Percentiles rank a stretch among this genome's conserved stretches.
Evolutionary conservation across 2,113 vertebrate genomes (phyloP).

Genomic region (Lethenteron camtschaticum): DNA sequence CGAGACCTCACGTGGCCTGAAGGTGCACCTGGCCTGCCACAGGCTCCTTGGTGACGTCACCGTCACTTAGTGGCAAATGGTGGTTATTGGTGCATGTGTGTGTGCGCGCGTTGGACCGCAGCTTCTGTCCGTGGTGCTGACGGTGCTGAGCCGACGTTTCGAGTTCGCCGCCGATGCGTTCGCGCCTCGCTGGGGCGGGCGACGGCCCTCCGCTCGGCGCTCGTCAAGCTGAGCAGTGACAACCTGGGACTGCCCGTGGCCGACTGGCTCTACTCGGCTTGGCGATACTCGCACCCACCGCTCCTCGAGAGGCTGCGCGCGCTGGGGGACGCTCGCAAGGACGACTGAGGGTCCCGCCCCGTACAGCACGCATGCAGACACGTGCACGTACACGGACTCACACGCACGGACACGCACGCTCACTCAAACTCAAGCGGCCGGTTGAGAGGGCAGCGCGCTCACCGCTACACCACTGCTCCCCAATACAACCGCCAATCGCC

Average conservation of each 20-base stretch:
- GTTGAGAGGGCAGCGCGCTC: no score
- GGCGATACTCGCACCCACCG: conserved; percentile 95
- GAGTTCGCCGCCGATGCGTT: conserved; percentile 97
- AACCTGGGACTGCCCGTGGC: conserved; percentile 94
- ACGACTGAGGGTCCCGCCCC: conserved; percentile 14
- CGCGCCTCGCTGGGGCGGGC: conserved; percentile 67
- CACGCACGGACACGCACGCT: no score
- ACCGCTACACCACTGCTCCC: no score
- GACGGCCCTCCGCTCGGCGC: conserved; percentile 70
- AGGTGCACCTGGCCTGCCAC: no score
- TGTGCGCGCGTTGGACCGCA: conserved; percentile 15
- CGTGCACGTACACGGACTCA: no score
- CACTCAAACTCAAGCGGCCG: no score
- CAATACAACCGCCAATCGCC: no score
- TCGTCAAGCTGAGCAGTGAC: conserved; percentile 96
- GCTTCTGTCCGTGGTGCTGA: conserved; percentile 85
- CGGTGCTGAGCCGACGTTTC: conserved; percentile 76
- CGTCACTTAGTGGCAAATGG: no score
- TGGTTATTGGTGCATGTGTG: neutral
- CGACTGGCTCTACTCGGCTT: conserved; percentile 95
- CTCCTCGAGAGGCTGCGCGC: conserved; percentile 85
- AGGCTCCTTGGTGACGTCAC: no score
- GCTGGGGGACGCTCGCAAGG: conserved; percentile 50
- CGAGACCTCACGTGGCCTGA: no score
- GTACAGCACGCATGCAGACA: no score